Base-by-base conservation (phyloP, 2,113 vertebrate species). In the Peucedramus taeniatus region DNA sequence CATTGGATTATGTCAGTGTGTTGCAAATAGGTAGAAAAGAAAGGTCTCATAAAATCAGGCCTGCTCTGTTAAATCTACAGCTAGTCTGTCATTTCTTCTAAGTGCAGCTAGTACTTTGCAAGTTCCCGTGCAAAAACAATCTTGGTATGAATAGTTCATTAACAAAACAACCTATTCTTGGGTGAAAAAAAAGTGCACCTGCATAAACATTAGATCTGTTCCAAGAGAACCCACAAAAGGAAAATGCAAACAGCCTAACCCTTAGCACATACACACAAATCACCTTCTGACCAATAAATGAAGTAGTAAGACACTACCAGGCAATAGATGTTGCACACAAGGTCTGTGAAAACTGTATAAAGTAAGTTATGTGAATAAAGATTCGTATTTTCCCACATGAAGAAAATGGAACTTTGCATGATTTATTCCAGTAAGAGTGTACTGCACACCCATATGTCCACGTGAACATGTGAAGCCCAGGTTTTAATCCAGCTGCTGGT, bases 381-480 rank as follows among this genome's bases (percentile, higher is more conserved):
- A 60, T 60, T 39, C 6, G 18, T 16, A 24, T 39, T 60, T 39
- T 60, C 35, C 59, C 11, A 6, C 59, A 28, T 19, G 16, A 39
- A 39, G 35, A 19, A 39, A 60, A 60, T 37, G 24, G 16, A 39
- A 27, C 42, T 60, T 11, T 18, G 44, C 35, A 27, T 27, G 24
- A 60, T 60, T 39, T 60, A 28, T 60, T 28, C 16, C 13, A 11
- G 35, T 9, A 39, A 60, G 35, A 39, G 19, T 22, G 22, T 28
- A 53, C n/a, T 13, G 76, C 50, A 45, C 19, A 40, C 24, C 0
- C 0, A 0, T 0, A 40, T 53, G 44, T 21, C 47, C 23, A 13
- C 0, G 1, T 11, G 31, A 37, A 24, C 10, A 6, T 0, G 7
- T 39, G 39, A 79, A 50, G 21, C 42, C 22, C 42, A 39, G 47